Evolutionary conservation across 2,113 vertebrate species (phyloP).

Genomic region (Limanda limanda): DNA sequence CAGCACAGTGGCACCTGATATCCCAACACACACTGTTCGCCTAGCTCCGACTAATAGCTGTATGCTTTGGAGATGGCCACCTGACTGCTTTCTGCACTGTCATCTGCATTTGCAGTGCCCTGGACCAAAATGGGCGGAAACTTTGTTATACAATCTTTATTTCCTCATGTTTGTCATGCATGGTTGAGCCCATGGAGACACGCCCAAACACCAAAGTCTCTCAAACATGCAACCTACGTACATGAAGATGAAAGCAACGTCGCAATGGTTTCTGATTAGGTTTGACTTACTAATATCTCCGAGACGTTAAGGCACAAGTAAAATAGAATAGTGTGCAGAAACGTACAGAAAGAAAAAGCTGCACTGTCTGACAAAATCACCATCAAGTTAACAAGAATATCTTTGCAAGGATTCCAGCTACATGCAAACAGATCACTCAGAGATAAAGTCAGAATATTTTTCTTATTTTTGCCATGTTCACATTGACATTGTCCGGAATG

Average conservation of each 20-base stretch:
- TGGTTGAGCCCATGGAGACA: not conserved
- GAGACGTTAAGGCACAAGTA: no score
- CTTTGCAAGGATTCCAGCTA: no score
- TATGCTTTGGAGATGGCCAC: slow-evolving; percentile 12
- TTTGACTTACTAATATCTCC: no score
- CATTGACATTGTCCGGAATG: no score
- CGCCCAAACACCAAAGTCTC: not conserved
- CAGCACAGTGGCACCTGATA: slow-evolving; percentile 27
- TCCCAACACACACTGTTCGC: slow-evolving; percentile 19
- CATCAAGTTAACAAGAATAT: not conserved
- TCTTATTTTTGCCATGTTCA: no score
- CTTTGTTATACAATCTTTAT: not conserved
- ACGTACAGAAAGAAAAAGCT: no score
- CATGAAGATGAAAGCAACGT: not conserved
- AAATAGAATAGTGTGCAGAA: no score
- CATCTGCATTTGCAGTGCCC: slow-evolving; percentile 4
- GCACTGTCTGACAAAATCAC: not conserved
- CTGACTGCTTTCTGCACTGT: slow-evolving; percentile 14
- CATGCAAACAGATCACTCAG: no score
- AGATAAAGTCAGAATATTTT: no score
- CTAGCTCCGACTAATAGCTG: slow-evolving; percentile 18
- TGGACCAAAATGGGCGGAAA: not conserved
- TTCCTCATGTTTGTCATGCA: not conserved
- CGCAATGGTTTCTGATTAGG: not conserved
- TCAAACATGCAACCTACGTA: not conserved